Conservation (phyloP, 2,113 vertebrate species). For the Choloepus hoffmanni region DNA sequence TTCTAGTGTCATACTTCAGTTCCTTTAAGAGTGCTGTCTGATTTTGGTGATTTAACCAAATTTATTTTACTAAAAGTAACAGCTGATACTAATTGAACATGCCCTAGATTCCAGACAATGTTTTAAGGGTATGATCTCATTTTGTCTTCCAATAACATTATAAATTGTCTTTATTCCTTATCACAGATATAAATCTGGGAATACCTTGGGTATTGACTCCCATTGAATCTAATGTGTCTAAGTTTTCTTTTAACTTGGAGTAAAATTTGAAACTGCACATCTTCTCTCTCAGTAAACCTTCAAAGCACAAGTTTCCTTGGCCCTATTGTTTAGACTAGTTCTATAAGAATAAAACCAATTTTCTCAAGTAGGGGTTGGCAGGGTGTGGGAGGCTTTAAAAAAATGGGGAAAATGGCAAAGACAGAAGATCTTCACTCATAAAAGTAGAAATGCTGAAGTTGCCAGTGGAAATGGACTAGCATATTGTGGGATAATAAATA, state of each 20-base stretch:
- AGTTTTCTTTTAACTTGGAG: slow-evolving; percentile 9
- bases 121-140: slow-evolving; percentile 35
- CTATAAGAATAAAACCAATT: neutral
- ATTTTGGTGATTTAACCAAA: slow-evolving; percentile 35
- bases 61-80: slow-evolving; percentile 41
- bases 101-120: neutral
- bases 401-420: neutral
- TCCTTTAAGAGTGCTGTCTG: slow-evolving; percentile 27
- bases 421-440: neutral
- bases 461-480: neutral
- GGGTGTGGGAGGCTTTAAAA: neutral
- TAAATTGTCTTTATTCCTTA: slow-evolving; percentile 19
- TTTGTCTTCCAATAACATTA: neutral
- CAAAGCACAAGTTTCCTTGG: slow-evolving; percentile 1
- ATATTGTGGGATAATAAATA: slow-evolving; percentile 58
- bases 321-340: neutral
- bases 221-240: neutral
- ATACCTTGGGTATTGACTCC: neutral
- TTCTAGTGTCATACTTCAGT: neutral
- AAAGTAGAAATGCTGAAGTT: neutral
- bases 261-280: neutral
- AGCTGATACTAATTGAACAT: slow-evolving; percentile 20
- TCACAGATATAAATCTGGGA: slow-evolving; percentile 26
- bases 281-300: slow-evolving; percentile 30
- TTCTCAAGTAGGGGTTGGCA: neutral